Evolutionary conservation across 2,797 vertebrate species (phyloP).

Genomic region (Allobates femoralis): DNA sequence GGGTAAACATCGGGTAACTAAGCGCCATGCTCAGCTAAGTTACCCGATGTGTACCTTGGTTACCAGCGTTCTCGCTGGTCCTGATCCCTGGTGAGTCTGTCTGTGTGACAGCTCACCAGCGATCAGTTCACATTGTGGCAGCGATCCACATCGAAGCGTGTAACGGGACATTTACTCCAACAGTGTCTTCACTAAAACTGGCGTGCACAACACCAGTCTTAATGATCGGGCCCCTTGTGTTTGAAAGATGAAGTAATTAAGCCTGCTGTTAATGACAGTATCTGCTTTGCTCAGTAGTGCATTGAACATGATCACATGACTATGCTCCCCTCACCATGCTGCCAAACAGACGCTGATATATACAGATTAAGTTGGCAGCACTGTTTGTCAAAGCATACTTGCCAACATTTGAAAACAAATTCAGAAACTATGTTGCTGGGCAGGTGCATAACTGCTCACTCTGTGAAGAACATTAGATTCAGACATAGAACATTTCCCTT

Average conservation of each 20-base stretch:
- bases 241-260: not conserved
- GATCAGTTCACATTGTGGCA: too few species aligned
- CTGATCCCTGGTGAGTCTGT: too few species aligned
- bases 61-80: too few species aligned
- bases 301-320: conserved; percentile 12
- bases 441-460: conserved; percentile 23
- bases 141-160: too few species aligned
- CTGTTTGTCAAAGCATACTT: conserved; percentile 15
- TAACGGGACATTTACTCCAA: too few species aligned
- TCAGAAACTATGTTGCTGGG: conserved; percentile 25
- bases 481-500: not conserved
- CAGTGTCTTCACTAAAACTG: too few species aligned
- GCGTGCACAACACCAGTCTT: too few species aligned
- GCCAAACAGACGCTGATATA: conserved; percentile 41
- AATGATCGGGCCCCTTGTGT: too few species aligned
- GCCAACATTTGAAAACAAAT: conserved; percentile 39
- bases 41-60: too few species aligned
- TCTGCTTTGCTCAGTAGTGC: not conserved
- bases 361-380: conserved; percentile 40
- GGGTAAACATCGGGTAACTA: too few species aligned
- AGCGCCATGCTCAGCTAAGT: too few species aligned
- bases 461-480: conserved; percentile 2
- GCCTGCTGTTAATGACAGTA: not conserved
- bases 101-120: too few species aligned
- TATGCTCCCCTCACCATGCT: not conserved